A percentile compares a stretch with the other conserved stretches of the same genome.
Evolutionary conservation across 2,113 vertebrate genomes (phyloP).

Genomic region (Micronycteris hirsuta): DNA sequence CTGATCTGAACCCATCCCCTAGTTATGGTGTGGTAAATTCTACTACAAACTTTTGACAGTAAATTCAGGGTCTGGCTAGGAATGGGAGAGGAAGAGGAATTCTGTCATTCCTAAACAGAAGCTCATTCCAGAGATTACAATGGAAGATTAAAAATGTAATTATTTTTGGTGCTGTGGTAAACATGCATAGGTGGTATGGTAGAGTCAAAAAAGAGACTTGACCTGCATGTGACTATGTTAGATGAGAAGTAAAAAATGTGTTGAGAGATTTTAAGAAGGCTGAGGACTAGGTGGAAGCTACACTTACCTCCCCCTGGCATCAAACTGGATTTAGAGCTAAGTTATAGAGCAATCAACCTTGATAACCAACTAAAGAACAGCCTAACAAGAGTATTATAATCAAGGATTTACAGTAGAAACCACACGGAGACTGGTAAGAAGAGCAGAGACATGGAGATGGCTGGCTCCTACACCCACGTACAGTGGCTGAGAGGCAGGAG

Average conservation of each 20-base stretch:
- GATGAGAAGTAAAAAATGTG: background rate
- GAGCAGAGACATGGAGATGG: too few species aligned
- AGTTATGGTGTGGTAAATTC: background rate
- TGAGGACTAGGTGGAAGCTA: too few species aligned
- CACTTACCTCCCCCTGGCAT: too few species aligned
- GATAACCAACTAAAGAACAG: too few species aligned
- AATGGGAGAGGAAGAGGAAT: background rate
- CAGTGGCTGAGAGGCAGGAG: too few species aligned
- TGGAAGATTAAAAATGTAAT: background rate
- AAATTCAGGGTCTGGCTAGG: background rate
- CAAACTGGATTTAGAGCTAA: too few species aligned
- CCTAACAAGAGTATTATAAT: too few species aligned
- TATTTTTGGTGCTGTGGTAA: background rate
- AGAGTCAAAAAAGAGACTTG: background rate
- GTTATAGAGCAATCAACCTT: too few species aligned
- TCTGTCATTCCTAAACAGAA: background rate
- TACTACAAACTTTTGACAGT: background rate
- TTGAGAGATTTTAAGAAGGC: too few species aligned
- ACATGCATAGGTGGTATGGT: background rate
- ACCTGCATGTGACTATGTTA: background rate
- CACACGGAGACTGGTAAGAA: too few species aligned
- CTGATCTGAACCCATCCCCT: background rate
- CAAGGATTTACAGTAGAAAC: too few species aligned
- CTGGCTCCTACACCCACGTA: too few species aligned
- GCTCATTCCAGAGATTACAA: background rate